Conservation (phyloP, 1,140 invertebrate species). For the Rhynchophorus ferrugineus region DNA sequence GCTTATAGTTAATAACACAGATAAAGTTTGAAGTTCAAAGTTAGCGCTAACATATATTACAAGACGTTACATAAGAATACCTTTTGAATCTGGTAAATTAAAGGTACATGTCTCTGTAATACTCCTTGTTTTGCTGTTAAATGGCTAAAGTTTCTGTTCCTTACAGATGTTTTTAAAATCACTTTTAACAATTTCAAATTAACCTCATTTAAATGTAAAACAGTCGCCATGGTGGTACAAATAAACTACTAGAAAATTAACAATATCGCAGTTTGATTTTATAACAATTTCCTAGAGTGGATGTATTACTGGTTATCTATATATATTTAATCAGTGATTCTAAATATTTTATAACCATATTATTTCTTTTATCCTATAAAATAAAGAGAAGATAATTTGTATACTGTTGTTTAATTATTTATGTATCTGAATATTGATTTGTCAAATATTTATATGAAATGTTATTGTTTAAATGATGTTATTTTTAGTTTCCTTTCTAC, state of each 20-base stretch:
- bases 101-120: conserved; percentile 10
- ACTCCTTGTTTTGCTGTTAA: conserved; percentile 15
- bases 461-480: no score
- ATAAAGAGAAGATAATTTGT: no score
- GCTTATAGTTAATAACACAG: conserved; percentile 6
- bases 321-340: no score
- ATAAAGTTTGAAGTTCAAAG: background rate
- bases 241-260: conserved; percentile 8
- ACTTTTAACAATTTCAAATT: conserved; percentile 26
- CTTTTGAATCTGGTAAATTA: conserved; percentile 18
- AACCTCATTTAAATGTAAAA: conserved; percentile 30
- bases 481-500: no score
- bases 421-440: no score
- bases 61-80: conserved; percentile 19
- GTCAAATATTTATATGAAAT: no score
- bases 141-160: conserved; percentile 20
- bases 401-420: no score
- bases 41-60: conserved; percentile 1
- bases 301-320: no score
- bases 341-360: no score
- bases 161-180: conserved; percentile 17
- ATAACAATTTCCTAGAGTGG: no score
- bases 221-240: conserved; percentile 26
- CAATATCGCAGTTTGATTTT: no score
- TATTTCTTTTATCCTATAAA: no score